Conservation (phyloP, 2,888 invertebrate species). For the Stenotaenia linearis region DNA sequence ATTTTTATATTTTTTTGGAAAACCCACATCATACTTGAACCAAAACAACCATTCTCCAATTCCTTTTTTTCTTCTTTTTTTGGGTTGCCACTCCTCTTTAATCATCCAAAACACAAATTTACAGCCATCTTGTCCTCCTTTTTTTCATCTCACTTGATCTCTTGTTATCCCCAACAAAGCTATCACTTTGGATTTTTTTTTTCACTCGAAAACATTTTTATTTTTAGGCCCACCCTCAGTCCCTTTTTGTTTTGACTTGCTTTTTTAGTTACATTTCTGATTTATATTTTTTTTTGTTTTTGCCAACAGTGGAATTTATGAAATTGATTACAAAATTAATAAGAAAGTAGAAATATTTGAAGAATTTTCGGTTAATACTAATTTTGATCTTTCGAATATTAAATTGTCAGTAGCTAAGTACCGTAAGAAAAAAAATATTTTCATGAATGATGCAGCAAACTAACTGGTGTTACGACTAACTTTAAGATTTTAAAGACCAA, state of each 20-base stretch:
- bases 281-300: background rate
- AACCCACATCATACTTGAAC: background rate
- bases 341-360: background rate
- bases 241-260: background rate
- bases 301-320: background rate
- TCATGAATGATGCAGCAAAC: no score
- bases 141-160: background rate
- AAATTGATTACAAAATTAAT: background rate
- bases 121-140: background rate
- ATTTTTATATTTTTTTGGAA: background rate
- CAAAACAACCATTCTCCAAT: background rate
- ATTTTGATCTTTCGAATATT: no score
- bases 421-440: no score
- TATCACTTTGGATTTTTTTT: background rate
- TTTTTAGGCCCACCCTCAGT: background rate
- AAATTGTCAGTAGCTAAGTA: no score
- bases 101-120: background rate
- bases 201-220: background rate
- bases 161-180: background rate
- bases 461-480: no score
- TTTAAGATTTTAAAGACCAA: no score
- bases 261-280: background rate
- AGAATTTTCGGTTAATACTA: background rate
- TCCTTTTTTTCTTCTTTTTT: background rate
- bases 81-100: background rate